These are phyloP conservation scores for Cephus pygmeus DNA, from an alignment of 2,888 invertebrate species.

Conservation along the genomic window DNA sequence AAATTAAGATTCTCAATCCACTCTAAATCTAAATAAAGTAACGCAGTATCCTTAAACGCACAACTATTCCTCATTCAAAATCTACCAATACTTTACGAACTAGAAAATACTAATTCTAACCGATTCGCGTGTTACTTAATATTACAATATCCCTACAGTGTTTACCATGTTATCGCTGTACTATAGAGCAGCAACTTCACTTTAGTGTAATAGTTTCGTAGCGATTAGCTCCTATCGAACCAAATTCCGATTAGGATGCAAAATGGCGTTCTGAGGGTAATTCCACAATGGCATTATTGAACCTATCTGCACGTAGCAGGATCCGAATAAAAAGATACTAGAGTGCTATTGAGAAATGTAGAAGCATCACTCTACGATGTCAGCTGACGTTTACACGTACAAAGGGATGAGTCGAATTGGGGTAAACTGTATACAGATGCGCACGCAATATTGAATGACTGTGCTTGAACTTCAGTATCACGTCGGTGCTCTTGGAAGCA, in stretches of 20 bases:
- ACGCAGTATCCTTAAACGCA: background rate
- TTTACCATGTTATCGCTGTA: background rate
- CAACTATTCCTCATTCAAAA: background rate
- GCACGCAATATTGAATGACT: conserved; percentile 52
- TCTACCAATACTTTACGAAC: background rate
- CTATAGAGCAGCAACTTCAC: background rate
- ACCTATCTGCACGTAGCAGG: background rate
- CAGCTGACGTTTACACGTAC: background rate
- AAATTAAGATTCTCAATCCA: background rate
- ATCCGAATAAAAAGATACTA: conserved; percentile 20
- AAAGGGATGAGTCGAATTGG: background rate
- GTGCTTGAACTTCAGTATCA: conserved; percentile 47
- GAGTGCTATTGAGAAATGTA: conserved; percentile 9
- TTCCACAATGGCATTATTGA: background rate
- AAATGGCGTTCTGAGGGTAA: conserved; percentile 13
- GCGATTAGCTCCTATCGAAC: background rate
- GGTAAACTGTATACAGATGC: conserved; percentile 27
- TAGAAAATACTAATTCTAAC: background rate
- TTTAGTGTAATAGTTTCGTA: background rate
- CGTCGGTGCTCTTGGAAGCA: conserved; percentile 34
- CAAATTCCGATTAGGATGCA: background rate
- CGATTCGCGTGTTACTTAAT: background rate
- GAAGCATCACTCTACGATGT: background rate
- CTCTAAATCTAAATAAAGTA: background rate
- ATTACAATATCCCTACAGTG: background rate